These are phyloP conservation scores for Nibea coibor DNA, from an alignment of 2,113 vertebrate species.

Conservation along the genomic window DNA sequence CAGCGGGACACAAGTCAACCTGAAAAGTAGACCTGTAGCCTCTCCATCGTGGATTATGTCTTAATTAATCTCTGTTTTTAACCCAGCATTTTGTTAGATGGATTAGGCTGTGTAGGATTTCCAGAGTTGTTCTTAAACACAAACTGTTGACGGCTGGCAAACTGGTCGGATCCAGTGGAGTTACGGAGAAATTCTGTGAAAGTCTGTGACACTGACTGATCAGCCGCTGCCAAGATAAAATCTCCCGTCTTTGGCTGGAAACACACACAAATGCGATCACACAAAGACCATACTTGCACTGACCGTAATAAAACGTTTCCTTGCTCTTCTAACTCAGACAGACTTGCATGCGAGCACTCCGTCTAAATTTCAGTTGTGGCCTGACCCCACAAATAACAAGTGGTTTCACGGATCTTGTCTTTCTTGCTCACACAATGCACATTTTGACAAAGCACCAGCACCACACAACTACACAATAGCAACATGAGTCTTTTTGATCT, in stretches of 20 bases:
- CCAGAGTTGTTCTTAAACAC: conserved; percentile 11
- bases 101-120: conserved; percentile 1
- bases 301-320: conserved; percentile 30
- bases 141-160: conserved; percentile 27
- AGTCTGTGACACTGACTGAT: conserved; percentile 59
- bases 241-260: conserved; percentile 26
- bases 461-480: conserved; percentile 23
- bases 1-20: neutral
- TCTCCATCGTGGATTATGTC: neutral
- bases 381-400: conserved; percentile 31
- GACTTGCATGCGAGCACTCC: neutral
- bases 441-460: conserved; percentile 24
- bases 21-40: neutral
- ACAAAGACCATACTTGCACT: conserved; percentile 3
- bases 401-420: conserved; percentile 17
- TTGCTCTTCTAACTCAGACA: conserved; percentile 24
- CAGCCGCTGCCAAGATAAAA: conserved; percentile 53
- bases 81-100: neutral
- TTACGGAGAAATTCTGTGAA: conserved; percentile 39
- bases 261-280: conserved; percentile 13
- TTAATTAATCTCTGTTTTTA: conserved; percentile 12
- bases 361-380: conserved; percentile 12
- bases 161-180: conserved; percentile 5
- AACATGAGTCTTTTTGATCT: conserved; percentile 21
- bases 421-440: conserved; percentile 7